Evolutionary conservation across 2,888 invertebrate species (phyloP).

Genomic region (Tachystola acroxantha): DNA sequence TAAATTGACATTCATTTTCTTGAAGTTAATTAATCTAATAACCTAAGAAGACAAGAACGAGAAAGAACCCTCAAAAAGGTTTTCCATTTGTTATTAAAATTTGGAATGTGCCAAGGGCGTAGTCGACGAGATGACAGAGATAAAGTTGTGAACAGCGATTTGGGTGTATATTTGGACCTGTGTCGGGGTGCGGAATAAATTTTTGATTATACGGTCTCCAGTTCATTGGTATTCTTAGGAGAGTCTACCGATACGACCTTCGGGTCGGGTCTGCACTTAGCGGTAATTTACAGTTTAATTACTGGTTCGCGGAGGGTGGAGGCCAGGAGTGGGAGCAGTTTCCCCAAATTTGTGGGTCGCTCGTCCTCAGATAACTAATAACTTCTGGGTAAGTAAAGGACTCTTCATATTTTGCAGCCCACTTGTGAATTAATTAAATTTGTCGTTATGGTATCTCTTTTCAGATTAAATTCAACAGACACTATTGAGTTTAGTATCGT

Average conservation of each 20-base stretch:
- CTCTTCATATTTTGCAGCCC: background rate
- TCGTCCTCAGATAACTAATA: constrained; percentile 14
- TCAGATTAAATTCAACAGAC: too few relatives aligned
- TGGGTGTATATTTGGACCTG: constrained; percentile 23
- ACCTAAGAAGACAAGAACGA: background rate
- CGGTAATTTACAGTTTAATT: constrained; percentile 73
- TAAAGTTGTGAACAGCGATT: constrained; percentile 23
- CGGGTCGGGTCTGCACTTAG: constrained; percentile 59
- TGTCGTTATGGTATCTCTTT: background rate
- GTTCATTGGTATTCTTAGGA: constrained; percentile 63
- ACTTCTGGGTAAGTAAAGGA: background rate
- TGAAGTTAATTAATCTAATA: constrained; percentile 1
- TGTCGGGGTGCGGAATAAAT: constrained; percentile 39
- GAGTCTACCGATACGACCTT: constrained; percentile 59
- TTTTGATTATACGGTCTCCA: constrained; percentile 51
- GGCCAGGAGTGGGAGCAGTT: constrained; percentile 1
- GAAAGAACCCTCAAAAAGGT: constrained; percentile 5
- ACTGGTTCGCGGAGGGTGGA: constrained; percentile 36
- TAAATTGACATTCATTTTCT: background rate
- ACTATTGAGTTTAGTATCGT: too few relatives aligned
- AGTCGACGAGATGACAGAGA: constrained; percentile 13
- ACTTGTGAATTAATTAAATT: background rate
- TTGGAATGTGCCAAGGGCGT: constrained; percentile 4
- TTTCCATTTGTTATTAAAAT: constrained; percentile 8
- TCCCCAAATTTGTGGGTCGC: constrained; percentile 18